Percentiles rank a stretch among this genome's conserved stretches.
phyloP scores from a whole-genome alignment of 2,888 invertebrate species.

The Kryphioiulus occultus region DNA sequence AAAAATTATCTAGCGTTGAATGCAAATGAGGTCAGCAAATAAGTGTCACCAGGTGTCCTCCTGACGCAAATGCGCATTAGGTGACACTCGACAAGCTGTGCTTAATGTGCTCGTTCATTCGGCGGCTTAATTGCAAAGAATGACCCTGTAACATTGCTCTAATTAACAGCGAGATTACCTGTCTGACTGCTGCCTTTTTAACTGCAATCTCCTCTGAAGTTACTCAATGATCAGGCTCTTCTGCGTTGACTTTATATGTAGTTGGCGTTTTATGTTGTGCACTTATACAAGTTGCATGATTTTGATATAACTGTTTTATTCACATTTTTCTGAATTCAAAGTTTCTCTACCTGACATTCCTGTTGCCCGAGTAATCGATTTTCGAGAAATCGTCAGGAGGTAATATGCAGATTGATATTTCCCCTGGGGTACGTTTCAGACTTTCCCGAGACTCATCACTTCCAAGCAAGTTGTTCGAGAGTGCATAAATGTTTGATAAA shows the following conservation, averaged over 20 bases:
- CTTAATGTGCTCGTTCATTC: not conserved
- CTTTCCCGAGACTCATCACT: not conserved
- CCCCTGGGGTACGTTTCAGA: not conserved
- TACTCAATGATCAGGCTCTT: no score
- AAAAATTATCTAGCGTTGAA: not conserved
- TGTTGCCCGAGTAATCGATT: not conserved
- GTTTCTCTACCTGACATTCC: not conserved
- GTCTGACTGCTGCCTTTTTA: not conserved
- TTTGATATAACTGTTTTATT: no score
- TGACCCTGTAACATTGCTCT: conserved; percentile 28
- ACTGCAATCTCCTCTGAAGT: not conserved
- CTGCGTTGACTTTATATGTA: no score
- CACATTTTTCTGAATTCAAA: no score
- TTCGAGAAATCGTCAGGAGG: not conserved
- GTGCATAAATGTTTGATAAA: no score
- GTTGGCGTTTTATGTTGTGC: no score
- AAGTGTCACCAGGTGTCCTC: conserved; percentile 31
- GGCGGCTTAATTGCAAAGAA: not conserved
- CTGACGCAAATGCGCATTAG: not conserved
- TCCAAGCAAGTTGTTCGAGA: no score
- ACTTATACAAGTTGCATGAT: no score
- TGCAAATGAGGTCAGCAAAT: conserved; percentile 4
- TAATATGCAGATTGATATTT: no score
- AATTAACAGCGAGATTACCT: not conserved
- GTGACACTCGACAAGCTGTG: not conserved